A percentile compares a stretch with the other conserved stretches of the same genome.
Evolutionary conservation across 2,113 vertebrate genomes (phyloP).

Genomic region (Azemiops feae): DNA sequence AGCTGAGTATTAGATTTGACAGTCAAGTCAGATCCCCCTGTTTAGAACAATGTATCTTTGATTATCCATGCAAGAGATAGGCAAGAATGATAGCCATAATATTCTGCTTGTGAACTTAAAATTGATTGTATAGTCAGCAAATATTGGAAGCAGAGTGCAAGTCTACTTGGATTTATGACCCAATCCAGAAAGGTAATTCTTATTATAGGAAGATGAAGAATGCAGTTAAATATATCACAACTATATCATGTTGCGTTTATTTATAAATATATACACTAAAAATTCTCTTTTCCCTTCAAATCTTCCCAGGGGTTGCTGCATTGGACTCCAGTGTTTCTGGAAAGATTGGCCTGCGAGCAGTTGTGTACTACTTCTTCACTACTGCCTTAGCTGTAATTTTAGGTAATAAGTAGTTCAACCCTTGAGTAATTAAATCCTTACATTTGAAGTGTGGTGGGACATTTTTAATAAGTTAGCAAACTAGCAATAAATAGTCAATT

Average conservation of each 20-base stretch:
- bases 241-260: not conserved
- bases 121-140: not conserved
- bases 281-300: constrained; percentile 8
- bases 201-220: not conserved
- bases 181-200: not conserved
- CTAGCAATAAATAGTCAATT: not conserved
- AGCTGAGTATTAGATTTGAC: not conserved
- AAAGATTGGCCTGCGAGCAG: constrained; percentile 89
- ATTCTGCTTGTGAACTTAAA: not conserved
- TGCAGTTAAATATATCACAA: not conserved
- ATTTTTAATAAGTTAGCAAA: not conserved
- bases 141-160: not conserved
- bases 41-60: not conserved
- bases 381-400: constrained; percentile 90
- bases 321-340: constrained; percentile 93
- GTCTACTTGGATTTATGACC: not conserved
- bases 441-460: not conserved
- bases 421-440: constrained; percentile 20
- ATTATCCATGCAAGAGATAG: not conserved
- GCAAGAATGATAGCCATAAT: not conserved
- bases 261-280: not conserved
- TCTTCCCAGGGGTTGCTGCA: constrained; percentile 84
- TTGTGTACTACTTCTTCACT: constrained; percentile 92
- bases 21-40: not conserved
- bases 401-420: constrained; percentile 70